Percentiles rank a stretch among this genome's conserved stretches.
Evolutionary conservation across 2,113 vertebrate genomes (phyloP).

Genomic region (Plecturocebus donacophilus): DNA sequence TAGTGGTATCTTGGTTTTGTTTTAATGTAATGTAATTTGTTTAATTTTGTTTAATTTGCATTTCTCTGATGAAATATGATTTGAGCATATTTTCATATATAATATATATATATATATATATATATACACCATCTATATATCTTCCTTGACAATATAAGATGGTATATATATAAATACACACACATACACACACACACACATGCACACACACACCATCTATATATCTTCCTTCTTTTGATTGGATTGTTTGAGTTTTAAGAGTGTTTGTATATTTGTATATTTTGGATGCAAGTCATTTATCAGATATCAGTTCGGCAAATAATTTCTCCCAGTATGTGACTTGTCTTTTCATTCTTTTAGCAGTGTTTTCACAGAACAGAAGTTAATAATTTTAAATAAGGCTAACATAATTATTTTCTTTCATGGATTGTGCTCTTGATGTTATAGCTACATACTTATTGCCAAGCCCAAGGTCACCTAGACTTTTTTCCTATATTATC

Average conservation of each 20-base stretch:
- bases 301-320: neutral
- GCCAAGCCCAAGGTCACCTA: neutral
- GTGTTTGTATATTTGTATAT: neutral
- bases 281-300: neutral
- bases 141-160: too few relatives aligned
- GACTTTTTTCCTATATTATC: neutral
- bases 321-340: neutral
- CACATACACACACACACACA: too few relatives aligned
- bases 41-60: neutral
- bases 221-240: neutral
- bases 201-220: neutral
- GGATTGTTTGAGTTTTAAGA: neutral
- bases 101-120: too few relatives aligned
- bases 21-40: neutral
- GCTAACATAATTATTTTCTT: neutral
- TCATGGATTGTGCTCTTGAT: neutral
- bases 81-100: neutral
- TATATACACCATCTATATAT: too few relatives aligned
- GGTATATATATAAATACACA: too few relatives aligned
- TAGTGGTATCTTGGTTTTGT: neutral
- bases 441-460: neutral
- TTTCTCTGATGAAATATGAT: neutral
- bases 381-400: neutral
- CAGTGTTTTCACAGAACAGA: neutral
- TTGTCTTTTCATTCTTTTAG: neutral